Evolutionary conservation across 2,797 vertebrate species (phyloP).

Genomic region (Gymnopithys bicolor): DNA sequence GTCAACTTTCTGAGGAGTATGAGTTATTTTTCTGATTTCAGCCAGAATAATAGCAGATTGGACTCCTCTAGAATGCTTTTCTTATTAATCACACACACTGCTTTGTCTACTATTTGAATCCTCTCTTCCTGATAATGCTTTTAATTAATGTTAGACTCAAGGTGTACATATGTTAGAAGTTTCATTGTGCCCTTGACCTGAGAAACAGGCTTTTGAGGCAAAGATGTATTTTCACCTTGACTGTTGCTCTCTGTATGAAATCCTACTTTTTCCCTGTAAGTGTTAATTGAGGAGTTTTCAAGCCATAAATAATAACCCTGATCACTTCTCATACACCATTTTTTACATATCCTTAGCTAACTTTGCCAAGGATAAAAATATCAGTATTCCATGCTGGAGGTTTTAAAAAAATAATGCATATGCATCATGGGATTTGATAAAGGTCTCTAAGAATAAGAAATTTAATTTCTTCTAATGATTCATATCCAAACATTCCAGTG

Average conservation of each 20-base stretch:
- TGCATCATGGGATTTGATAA: not conserved
- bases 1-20: not conserved
- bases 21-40: not conserved
- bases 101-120: not conserved
- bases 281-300: not conserved
- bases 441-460: not conserved
- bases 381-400: not conserved
- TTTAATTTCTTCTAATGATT: not conserved
- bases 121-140: not conserved
- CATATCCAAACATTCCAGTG: not conserved
- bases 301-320: not conserved
- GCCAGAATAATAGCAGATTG: not conserved
- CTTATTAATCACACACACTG: not conserved
- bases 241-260: not conserved
- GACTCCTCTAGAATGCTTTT: not conserved
- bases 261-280: not conserved
- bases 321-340: not conserved
- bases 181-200: not conserved
- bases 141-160: not conserved
- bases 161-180: not conserved
- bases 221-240: not conserved
- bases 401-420: not conserved
- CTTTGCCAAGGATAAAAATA: not conserved
- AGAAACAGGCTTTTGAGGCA: not conserved
- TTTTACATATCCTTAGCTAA: not conserved